Conservation (phyloP, 2,113 vertebrate genomes). For the Myotis brandtii region DNA sequence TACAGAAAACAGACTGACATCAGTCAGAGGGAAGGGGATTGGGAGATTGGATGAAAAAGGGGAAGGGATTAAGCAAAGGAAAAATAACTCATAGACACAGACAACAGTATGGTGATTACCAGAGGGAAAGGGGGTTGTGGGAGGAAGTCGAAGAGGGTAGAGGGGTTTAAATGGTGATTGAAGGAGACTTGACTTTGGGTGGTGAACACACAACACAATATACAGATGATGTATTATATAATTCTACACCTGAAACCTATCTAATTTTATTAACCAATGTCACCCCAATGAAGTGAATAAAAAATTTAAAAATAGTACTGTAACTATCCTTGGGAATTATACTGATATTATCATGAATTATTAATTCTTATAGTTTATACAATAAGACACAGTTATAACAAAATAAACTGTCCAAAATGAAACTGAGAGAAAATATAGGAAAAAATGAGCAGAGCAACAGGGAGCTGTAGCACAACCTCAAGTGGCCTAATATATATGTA, state of each 20-base stretch:
- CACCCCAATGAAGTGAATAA: not conserved
- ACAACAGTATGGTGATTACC: not conserved
- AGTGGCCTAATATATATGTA: not conserved
- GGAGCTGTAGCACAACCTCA: not conserved
- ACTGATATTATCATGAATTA: not conserved
- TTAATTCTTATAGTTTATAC: not conserved
- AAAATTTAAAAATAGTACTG: not conserved
- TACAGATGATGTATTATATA: not conserved
- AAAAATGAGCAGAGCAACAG: conserved; percentile 20
- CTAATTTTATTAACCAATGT: not conserved
- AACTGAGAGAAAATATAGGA: not conserved
- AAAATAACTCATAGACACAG: not conserved
- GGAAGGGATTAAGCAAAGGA: not conserved
- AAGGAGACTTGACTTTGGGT: not conserved
- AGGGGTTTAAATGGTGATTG: not conserved
- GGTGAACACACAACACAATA: not conserved
- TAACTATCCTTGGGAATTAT: not conserved
- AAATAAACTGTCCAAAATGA: conserved; percentile 5
- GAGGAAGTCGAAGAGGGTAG: not conserved
- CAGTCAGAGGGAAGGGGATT: not conserved
- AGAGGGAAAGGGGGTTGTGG: not conserved
- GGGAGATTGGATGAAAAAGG: not conserved
- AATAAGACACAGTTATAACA: not conserved
- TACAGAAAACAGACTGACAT: not conserved
- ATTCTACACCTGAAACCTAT: not conserved